phyloP scores from a whole-genome alignment of 2,888 invertebrate genomes.

The Lasioglossum malachurum region DNA sequence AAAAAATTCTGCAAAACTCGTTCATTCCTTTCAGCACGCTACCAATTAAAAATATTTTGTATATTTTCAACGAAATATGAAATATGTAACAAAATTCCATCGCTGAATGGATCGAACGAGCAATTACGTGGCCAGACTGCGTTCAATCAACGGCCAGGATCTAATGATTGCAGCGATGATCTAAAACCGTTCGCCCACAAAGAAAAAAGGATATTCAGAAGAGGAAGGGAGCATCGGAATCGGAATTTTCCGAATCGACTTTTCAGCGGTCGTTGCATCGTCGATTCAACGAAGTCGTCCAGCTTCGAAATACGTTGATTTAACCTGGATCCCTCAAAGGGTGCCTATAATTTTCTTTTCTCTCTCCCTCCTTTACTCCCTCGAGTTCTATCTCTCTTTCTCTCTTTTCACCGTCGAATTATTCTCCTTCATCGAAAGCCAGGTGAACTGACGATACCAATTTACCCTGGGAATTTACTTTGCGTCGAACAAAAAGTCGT shows the following conservation, averaged over 20 bases:
- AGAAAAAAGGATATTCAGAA: not conserved
- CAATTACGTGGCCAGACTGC: not conserved
- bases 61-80: not conserved
- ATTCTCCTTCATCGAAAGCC: constrained; percentile 47
- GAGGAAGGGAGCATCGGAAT: not conserved
- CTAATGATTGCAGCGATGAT: not conserved
- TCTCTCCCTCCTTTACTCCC: not conserved
- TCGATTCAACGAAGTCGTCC: constrained; percentile 26
- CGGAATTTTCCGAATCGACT: constrained; percentile 33
- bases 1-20: not conserved
- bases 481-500: constrained; percentile 64
- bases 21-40: not conserved
- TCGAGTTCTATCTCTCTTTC: not conserved
- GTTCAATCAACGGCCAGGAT: not conserved
- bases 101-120: not conserved
- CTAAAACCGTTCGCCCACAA: not conserved
- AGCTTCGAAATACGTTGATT: constrained; percentile 21
- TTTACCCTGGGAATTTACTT: constrained; percentile 79
- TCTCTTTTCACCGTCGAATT: constrained; percentile 31
- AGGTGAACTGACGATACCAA: constrained; percentile 67
- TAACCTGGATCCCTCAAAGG: constrained; percentile 30
- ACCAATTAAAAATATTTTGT: not conserved
- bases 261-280: constrained; percentile 14
- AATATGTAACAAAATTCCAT: not conserved
- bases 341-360: constrained; percentile 27